These are phyloP conservation scores for Muscicapa adusta DNA, from an alignment of 2,113 vertebrate species.

Conservation along the genomic window DNA sequence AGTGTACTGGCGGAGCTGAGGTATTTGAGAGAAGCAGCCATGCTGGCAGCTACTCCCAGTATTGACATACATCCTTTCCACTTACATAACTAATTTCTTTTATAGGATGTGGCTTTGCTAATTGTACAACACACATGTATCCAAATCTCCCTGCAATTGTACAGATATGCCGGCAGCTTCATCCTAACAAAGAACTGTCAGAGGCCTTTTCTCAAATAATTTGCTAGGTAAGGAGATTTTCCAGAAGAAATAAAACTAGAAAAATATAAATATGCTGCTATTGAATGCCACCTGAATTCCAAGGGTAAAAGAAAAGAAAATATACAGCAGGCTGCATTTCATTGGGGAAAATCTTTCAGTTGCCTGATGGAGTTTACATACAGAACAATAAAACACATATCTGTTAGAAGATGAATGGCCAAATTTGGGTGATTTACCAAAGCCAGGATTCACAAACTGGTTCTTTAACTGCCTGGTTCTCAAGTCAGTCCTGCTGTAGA, in stretches of 20 bases:
- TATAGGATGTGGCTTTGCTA: background rate
- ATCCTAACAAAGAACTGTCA: background rate
- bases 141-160: background rate
- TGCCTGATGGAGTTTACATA: background rate
- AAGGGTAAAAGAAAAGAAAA: background rate
- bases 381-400: background rate
- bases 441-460: background rate
- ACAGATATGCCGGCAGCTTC: background rate
- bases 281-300: background rate
- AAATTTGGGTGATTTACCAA: conserved; percentile 11
- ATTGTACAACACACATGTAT: background rate
- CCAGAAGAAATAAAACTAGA: background rate
- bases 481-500: background rate
- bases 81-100: background rate
- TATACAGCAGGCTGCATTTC: background rate
- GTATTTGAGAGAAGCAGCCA: background rate
- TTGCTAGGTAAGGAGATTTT: background rate
- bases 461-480: background rate
- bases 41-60: background rate
- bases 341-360: background rate
- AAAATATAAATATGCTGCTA: background rate
- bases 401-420: background rate
- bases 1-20: background rate
- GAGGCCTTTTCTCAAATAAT: background rate
- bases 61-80: background rate